phyloP scores from a whole-genome alignment of 2,797 vertebrate species.

The Intellagama lesueurii region DNA sequence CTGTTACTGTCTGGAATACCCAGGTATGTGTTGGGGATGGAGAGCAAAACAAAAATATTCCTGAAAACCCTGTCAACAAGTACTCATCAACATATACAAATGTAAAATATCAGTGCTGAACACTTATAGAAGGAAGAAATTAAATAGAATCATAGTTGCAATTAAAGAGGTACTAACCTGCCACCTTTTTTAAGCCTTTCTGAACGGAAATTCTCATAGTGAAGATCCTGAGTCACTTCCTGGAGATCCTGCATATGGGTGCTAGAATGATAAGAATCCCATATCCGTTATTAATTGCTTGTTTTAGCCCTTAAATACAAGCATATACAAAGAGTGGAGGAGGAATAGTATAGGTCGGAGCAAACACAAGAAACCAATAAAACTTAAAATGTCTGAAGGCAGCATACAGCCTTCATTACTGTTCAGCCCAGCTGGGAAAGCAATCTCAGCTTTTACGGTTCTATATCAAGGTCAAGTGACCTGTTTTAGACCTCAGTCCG shows the following conservation, averaged over 20 bases:
- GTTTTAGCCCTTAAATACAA: neutral
- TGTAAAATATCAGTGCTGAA: constrained; percentile 12
- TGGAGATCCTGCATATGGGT: constrained; percentile 99
- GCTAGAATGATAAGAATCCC: constrained; percentile 73
- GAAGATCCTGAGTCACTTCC: constrained; percentile 98
- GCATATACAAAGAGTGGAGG: too few species aligned
- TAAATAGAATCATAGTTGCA: constrained; percentile 64
- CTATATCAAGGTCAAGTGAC: neutral
- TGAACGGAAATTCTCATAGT: constrained; percentile 99
- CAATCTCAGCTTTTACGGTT: neutral
- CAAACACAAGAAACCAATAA: neutral
- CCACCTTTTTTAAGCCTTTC: constrained; percentile 95
- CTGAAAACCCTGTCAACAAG: neutral
- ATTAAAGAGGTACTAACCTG: constrained; percentile 87
- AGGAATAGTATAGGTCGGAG: neutral
- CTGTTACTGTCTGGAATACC: neutral
- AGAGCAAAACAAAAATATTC: too few species aligned
- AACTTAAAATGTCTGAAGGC: neutral
- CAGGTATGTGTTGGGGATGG: neutral
- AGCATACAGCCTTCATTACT: neutral
- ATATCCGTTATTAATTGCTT: neutral
- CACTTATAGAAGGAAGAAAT: neutral
- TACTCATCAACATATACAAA: neutral
- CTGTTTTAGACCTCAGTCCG: neutral
- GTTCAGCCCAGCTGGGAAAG: neutral